Conservation (phyloP, 2,888 invertebrate genomes). For the Perizoma flavofasciatum region DNA sequence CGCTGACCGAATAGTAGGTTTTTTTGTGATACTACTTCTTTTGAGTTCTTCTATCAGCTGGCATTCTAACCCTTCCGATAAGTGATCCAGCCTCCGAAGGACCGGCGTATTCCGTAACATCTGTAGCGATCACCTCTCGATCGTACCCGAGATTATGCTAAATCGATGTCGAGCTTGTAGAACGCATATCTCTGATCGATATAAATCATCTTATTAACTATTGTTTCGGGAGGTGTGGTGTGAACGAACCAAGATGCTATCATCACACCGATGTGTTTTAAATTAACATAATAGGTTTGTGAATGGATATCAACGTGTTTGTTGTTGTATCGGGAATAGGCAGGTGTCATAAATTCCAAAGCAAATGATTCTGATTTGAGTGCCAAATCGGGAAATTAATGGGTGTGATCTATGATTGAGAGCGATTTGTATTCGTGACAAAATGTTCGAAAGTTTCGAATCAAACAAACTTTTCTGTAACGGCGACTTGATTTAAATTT, state of each 20-base stretch:
- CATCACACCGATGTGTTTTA: constrained; percentile 79
- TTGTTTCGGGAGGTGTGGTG: constrained; percentile 84
- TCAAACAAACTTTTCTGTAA: neutral
- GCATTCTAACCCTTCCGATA: neutral
- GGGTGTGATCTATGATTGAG: neutral
- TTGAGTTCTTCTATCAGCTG: neutral
- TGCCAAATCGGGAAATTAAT: constrained; percentile 15
- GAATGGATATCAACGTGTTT: constrained; percentile 79
- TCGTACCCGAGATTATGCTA: constrained; percentile 77
- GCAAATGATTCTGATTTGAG: constrained; percentile 13
- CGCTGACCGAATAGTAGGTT: too few species aligned
- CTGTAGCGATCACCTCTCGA: constrained; percentile 76
- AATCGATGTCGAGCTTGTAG: constrained; percentile 81
- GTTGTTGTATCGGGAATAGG: constrained; percentile 58
- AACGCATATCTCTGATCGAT: constrained; percentile 77
- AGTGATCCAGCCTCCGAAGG: constrained; percentile 23
- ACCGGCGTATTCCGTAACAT: constrained; percentile 57
- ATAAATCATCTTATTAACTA: constrained; percentile 84
- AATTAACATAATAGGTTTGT: constrained; percentile 84
- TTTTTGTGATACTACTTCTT: too few species aligned
- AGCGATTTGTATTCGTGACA: constrained; percentile 20
- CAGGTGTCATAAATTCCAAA: constrained; percentile 34
- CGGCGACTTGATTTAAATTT: too few species aligned
- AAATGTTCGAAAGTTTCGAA: constrained; percentile 5
- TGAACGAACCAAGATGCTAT: constrained; percentile 79